Evolutionary conservation across 2,797 vertebrate species (phyloP).

Genomic region (Euphonia xanthogaster): DNA sequence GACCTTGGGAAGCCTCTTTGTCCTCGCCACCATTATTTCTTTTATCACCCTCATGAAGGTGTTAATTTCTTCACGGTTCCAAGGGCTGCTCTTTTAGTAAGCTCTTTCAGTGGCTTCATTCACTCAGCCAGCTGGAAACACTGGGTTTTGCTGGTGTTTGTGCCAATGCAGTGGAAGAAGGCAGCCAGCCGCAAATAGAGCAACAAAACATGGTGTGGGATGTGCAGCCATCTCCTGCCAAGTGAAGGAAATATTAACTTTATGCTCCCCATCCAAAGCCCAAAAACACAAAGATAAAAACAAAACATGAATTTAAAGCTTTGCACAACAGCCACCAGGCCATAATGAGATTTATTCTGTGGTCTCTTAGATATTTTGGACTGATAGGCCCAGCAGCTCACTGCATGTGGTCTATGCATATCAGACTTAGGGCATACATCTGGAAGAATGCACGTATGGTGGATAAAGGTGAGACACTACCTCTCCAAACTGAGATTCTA

Average conservation of each 20-base stretch:
- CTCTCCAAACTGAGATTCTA: neutral
- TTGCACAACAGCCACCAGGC: neutral
- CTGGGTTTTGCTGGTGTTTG: neutral
- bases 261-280: neutral
- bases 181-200: neutral
- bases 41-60: neutral
- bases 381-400: neutral
- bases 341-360: neutral
- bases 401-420: neutral
- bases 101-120: neutral
- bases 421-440: neutral
- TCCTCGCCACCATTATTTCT: neutral
- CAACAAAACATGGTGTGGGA: neutral
- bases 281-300: neutral
- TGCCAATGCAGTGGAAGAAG: neutral
- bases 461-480: neutral
- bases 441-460: neutral
- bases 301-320: neutral
- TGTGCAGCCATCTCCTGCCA: neutral
- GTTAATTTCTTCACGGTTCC: neutral
- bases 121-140: neutral
- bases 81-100: neutral
- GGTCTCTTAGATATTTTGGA: slow-evolving; percentile 9
- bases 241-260: neutral
- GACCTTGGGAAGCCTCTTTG: neutral